Conservation (phyloP, 1,140 invertebrate genomes). For the Pseudoatta argentina region DNA sequence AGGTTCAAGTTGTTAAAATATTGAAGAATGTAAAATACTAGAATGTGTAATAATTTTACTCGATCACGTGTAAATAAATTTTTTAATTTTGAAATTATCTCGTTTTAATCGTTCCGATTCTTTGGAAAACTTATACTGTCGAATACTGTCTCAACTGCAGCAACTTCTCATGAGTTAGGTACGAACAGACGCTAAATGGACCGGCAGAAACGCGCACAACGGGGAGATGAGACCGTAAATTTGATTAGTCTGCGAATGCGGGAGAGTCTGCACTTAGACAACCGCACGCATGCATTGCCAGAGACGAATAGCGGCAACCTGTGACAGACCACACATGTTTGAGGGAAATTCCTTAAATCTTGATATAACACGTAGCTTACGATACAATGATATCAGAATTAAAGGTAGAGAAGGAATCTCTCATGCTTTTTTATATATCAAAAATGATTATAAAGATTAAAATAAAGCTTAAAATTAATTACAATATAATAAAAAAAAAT, state of each 20-base stretch:
- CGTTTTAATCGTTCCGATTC: not conserved
- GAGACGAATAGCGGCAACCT: conserved; percentile 19
- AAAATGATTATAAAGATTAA: not conserved
- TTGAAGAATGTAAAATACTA: not conserved
- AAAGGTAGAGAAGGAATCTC: not conserved
- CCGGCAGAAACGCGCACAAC: conserved; percentile 74
- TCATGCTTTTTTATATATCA: not conserved
- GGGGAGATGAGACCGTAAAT: conserved; percentile 78
- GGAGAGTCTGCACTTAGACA: conserved; percentile 65
- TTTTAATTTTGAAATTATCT: not conserved
- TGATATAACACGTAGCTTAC: conserved; percentile 15
- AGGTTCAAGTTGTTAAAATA: not conserved
- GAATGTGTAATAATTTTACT: not conserved
- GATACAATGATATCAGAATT: not conserved
- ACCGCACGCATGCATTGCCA: conserved; percentile 47
- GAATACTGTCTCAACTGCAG: conserved; percentile 3
- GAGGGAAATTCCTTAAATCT: conserved; percentile 36
- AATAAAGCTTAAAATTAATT: not conserved
- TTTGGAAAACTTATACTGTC: conserved; percentile 17
- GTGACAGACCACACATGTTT: conserved; percentile 56
- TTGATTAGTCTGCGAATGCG: conserved; percentile 82
- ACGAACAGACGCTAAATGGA: conserved; percentile 77
- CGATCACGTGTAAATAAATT: not conserved
- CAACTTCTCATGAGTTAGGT: conserved; percentile 42
- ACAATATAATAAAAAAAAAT: not conserved